Base-by-base conservation (phyloP, 2,888 invertebrate genomes). In the Cyaniris semiargus region DNA sequence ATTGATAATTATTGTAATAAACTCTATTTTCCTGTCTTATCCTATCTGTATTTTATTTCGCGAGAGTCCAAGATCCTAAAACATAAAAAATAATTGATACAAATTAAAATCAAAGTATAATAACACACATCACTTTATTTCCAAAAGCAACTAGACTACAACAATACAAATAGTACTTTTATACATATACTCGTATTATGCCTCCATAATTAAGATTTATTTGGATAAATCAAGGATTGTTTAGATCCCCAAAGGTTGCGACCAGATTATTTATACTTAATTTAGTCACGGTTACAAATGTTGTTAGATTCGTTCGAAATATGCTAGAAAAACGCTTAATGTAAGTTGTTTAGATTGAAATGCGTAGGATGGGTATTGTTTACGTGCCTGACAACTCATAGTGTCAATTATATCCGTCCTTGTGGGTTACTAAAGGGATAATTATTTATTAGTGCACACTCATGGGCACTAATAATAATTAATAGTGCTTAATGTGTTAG, bases 21-120 rank as follows among this genome's bases (percentile, higher is more conserved):
- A 74, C 74, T 72, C 38, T 74, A 74, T 72, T 74, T 74, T 74
- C 23, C 74, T 74, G 74, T 74, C 74, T 48, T 74, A 74, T 21
- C 13, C 23, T 48, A 44, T 21, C 13, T 74, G 38, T 74, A 48
- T 53, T 74, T 72, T 21, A 44, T 21, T 34, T 44, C 0, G 53
- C 53, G 53, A 48, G 48, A 48, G 48, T 18, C 18, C 53, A 53
- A 53, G 13, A 53, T 5, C 18, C 15, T 53, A 53, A 53, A 53
- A 7, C 3, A 1, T 38, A 38, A 38, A 53, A 15, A 18, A 53
- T 53, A 18, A 53, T 53, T 15, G 53, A 53, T 21, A 13, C 13
- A 10, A 71, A 21, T 21, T 8, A 70, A 70, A 70, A 70, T n/a
- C 18, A 34, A 10, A n/a, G 2, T 38, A 71, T 21, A 21, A n/a